Evolutionary conservation across 1,140 invertebrate species (phyloP).

Genomic region (Reticulitermes speratus): DNA sequence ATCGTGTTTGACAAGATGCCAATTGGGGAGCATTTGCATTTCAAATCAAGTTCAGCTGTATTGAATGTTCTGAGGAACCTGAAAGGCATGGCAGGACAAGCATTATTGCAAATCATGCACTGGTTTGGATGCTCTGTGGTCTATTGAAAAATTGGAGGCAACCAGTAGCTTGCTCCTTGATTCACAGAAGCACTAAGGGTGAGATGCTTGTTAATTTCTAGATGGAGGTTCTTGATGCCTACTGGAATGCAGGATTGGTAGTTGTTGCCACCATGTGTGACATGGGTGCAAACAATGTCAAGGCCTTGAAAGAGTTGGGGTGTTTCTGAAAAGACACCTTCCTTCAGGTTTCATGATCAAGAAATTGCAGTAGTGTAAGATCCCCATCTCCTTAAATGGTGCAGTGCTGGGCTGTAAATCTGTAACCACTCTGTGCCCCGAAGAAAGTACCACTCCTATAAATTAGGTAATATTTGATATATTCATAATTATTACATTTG

Average conservation of each 20-base stretch:
- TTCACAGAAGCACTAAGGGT: conserved; percentile 11
- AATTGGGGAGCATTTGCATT: too few species aligned
- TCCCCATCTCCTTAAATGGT: background rate
- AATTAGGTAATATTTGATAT: too few species aligned
- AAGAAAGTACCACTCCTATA: too few species aligned
- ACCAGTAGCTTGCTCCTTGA: conserved; percentile 40
- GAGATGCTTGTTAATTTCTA: too few species aligned
- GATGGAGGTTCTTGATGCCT: too few species aligned
- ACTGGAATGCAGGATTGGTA: too few species aligned
- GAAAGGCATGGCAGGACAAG: conserved; percentile 32
- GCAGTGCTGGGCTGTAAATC: too few species aligned
- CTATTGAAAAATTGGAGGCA: conserved; percentile 41
- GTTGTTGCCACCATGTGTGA: conserved; percentile 5
- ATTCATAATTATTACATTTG: too few species aligned
- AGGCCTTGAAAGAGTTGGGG: background rate
- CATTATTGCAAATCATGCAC: conserved; percentile 42
- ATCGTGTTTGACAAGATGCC: too few species aligned
- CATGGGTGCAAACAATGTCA: conserved; percentile 19
- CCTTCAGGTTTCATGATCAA: background rate
- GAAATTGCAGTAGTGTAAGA: conserved; percentile 10
- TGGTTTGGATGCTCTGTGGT: conserved; percentile 43
- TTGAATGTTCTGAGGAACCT: conserved; percentile 40
- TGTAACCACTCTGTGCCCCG: too few species aligned
- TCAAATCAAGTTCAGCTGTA: conserved; percentile 35
- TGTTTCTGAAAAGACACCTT: background rate